Base-by-base conservation (phyloP, 2,888 invertebrate species). In the Steromphala cineraria region DNA sequence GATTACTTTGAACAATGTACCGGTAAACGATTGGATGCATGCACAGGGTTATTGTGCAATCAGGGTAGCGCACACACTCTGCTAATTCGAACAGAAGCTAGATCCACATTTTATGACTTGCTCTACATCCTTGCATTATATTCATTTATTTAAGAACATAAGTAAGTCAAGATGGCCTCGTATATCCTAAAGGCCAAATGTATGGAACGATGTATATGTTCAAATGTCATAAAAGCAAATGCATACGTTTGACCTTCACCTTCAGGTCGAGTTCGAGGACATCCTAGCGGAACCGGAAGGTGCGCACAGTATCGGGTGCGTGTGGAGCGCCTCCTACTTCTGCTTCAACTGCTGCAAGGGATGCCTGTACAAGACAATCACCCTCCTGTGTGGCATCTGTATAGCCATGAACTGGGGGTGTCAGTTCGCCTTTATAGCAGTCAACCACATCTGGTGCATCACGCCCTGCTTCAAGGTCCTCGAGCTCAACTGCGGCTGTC, bases 341-440 rank as follows among this genome's bases (percentile, higher is more conserved):
- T 89, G 96, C 92, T 96, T 96, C 94, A 94, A 95, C 75, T 94
- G 95, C 86, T 95, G 96, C 52, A 94, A 95, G 85, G 95, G 95
- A 91, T 95, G 95, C 92, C 96, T 96, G 92, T 96, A 96, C 94
- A 95, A 95, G n/a, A 91, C 95, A 75, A 94, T 96, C 62, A 95
- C 96, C 0, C 95, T 96, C 71, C 88, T 96, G 46, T 94, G 95
- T 10, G 96, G 96, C 0, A 96, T 96, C n/a, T 94, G 96, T 46
- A 94, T 95, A 78, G 96, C 96, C 1, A 94, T 96, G 82, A 93
- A 95, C 85, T 94, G 96, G 75, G 91, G 91, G 7, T 90, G 87
- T 75, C 87, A 89, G 81, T 91, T 91, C 81, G 91, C 89, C 67
- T 78, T 95, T 86, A 94, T 96, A 19, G 95, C 96, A 15, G 89